A percentile compares a stretch with the other conserved stretches of the same genome.
Conservation (phyloP, 2,888 invertebrate species). For the Pseudococcus jackbeardsleyi region DNA sequence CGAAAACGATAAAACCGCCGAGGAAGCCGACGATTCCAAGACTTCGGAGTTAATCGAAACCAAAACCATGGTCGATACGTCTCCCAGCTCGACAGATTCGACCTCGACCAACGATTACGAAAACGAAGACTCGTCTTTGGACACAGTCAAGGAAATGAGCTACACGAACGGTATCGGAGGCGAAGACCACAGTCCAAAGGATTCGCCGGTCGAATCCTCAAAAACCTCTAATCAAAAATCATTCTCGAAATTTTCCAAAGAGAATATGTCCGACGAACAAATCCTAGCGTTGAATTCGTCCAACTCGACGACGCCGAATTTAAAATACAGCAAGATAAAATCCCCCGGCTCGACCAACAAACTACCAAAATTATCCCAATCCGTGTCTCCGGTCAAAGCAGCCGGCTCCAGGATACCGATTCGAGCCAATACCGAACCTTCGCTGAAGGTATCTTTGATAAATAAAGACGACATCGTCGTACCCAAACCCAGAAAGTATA, state of each 20-base stretch:
- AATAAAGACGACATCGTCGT: conserved; percentile 49
- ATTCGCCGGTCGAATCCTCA: background rate
- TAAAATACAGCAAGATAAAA: conserved; percentile 52
- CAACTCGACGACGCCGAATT: conserved; percentile 36
- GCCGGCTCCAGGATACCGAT: conserved; percentile 68
- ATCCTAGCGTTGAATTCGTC: conserved; percentile 67
- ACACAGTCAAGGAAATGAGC: conserved; percentile 51
- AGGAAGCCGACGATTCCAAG: background rate
- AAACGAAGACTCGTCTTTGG: conserved; percentile 51
- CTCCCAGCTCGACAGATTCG: background rate
- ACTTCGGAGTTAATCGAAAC: background rate
- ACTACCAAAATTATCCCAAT: conserved; percentile 66
- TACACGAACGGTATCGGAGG: conserved; percentile 29
- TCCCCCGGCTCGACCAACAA: conserved; percentile 58
- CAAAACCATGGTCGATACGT: background rate
- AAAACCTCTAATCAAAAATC: conserved; percentile 33
- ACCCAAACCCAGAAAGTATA: conserved; percentile 48
- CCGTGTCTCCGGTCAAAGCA: conserved; percentile 68
- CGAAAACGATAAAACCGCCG: background rate
- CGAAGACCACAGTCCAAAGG: background rate
- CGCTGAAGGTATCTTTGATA: conserved; percentile 44
- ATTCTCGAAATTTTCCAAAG: conserved; percentile 64
- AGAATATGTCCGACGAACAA: conserved; percentile 67
- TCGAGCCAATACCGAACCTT: conserved; percentile 66
- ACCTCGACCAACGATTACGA: conserved; percentile 31